phyloP scores from a whole-genome alignment of 2,113 vertebrate genomes.

The Cryptomyrus ogoouensis region DNA sequence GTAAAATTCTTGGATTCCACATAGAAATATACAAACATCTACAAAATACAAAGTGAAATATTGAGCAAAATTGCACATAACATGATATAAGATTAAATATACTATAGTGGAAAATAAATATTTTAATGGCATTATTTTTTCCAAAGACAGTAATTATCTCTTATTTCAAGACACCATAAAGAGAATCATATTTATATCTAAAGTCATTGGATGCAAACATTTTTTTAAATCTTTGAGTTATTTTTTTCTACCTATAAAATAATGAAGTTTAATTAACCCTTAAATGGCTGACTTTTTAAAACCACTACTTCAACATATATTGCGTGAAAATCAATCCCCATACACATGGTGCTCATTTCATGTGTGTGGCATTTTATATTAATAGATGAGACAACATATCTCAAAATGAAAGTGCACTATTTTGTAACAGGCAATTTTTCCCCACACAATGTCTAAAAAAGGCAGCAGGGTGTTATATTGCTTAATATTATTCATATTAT shows the following conservation, averaged over 20 bases:
- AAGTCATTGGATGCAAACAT: background rate
- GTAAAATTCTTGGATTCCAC: background rate
- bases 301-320: background rate
- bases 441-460: background rate
- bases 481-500: conserved; percentile 2
- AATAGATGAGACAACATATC: background rate
- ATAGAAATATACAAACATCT: background rate
- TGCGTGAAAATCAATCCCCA: background rate
- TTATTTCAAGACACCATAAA: background rate
- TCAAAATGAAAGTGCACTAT: background rate
- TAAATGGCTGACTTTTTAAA: background rate
- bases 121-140: background rate
- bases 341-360: background rate
- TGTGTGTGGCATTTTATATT: background rate
- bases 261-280: background rate
- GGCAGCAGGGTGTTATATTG: background rate
- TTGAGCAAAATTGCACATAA: background rate
- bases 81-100: background rate
- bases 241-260: background rate
- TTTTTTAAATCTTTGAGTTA: background rate
- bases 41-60: background rate
- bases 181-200: background rate
- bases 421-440: background rate
- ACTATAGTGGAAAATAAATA: background rate
- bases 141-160: background rate